Conservation (phyloP, 37 sponge, comb jelly and placozoan species). For the Chondrosia reniformis region DNA sequence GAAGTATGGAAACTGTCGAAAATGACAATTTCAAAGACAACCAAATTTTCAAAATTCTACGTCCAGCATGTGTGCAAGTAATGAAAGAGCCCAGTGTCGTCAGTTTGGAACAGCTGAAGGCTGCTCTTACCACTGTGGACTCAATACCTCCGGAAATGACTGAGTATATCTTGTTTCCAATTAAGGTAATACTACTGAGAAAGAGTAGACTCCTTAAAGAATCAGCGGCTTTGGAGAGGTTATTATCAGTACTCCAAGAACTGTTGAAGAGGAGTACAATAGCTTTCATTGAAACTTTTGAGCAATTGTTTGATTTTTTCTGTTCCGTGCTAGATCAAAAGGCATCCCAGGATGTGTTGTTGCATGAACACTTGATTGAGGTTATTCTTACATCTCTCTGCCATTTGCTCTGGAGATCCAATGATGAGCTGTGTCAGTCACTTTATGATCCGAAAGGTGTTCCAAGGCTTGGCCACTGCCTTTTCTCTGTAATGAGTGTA, state of each 20-base stretch:
- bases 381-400: not conserved
- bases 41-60: slow-evolving; percentile 24
- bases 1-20: too few species aligned
- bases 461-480: slow-evolving; percentile 55
- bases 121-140: not conserved
- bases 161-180: slow-evolving; percentile 58
- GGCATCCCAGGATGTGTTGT: slow-evolving; percentile 19
- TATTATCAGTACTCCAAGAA: not conserved
- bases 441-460: not conserved
- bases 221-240: not conserved
- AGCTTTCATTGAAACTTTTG: slow-evolving; percentile 18
- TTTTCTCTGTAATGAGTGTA: slow-evolving; percentile 37
- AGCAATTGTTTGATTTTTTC: slow-evolving; percentile 37
- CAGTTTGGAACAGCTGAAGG: slow-evolving; percentile 3
- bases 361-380: slow-evolving; percentile 2
- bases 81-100: slow-evolving; percentile 35
- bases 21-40: too few species aligned
- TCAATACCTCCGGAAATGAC: slow-evolving; percentile 31
- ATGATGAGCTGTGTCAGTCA: not conserved
- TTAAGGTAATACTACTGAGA: slow-evolving; percentile 42
- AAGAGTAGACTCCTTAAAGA: slow-evolving; percentile 20
- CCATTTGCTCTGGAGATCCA: not conserved
- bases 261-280: not conserved
- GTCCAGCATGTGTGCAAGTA: slow-evolving; percentile 57
- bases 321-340: slow-evolving; percentile 45